Base-by-base conservation (phyloP, 2,888 invertebrate species). In the Cheilosia impressa region DNA sequence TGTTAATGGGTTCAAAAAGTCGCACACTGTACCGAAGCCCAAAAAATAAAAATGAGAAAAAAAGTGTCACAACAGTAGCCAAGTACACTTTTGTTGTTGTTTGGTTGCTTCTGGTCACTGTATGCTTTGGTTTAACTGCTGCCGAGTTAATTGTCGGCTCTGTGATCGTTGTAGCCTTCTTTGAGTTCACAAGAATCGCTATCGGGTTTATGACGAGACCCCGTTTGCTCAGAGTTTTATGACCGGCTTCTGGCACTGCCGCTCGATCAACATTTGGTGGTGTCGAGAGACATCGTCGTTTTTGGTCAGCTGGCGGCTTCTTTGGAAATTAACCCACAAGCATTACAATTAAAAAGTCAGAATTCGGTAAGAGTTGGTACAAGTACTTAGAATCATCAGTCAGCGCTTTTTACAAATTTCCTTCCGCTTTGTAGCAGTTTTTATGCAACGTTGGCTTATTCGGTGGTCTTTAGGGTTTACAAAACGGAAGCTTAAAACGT, bases 1-100 rank as follows among this genome's bases (percentile, higher is more conserved):
- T 43, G 27, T 80, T 85, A 80, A 80, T 85, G 76, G 84, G 80
- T 80, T 85, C 84, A 85, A 72, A 75, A 85, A 85, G 84, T 85
- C 84, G 79, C 73, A 85, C 76, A 66, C 47, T 22, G 66, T 52
- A 52, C 55, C 57, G 24, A 62, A 65, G 50, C 41, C 50, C 53
- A 17, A 45, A 72, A 31, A 31, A 31, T 31, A 31, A 9, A 31
- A 31, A 31, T 2, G 9, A 9, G 9, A 7, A 31, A 31, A 85
- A 84, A 85, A 79, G 80, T 85, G 84, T 85, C 84, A 85, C 84
- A 85, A 85, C 84, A 85, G 84, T 80, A 76, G 84, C 69, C 38
- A 71, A 71, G 80, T 71, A 78, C 78, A 78, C n/a, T 47, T 9
- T 17, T 77, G 71, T 38, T 38, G 38, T 38, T 38, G 63, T 55